These are phyloP conservation scores for Aquatica leii DNA, from an alignment of 2,888 invertebrate species.

Conservation along the genomic window DNA sequence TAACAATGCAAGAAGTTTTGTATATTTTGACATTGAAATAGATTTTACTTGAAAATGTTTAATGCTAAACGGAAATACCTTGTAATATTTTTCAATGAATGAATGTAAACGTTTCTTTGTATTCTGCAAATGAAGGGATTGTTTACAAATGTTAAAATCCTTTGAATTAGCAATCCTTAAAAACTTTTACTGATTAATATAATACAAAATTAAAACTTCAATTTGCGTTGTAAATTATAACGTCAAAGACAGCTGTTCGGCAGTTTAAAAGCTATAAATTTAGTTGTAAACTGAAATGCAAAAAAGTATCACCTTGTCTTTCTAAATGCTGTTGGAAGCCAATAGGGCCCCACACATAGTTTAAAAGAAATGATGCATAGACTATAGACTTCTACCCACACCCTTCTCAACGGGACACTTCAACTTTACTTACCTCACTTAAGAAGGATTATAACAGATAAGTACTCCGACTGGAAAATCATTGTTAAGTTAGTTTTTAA, in stretches of 20 bases:
- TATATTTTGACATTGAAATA: neutral
- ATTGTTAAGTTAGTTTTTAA: constrained; percentile 32
- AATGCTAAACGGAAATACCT: no score
- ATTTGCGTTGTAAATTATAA: no score
- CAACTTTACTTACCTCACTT: constrained; percentile 36
- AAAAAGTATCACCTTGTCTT: constrained; percentile 18
- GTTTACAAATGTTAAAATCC: no score
- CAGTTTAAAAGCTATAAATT: neutral
- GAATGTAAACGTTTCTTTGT: no score
- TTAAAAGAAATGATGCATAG: constrained; percentile 21
- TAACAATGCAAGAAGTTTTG: neutral
- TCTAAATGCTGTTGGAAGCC: constrained; percentile 19
- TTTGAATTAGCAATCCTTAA: no score
- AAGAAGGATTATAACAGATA: constrained; percentile 42
- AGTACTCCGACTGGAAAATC: constrained; percentile 36
- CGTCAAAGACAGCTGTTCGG: neutral
- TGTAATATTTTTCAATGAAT: no score
- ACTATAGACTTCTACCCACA: constrained; percentile 40
- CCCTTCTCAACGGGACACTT: constrained; percentile 37
- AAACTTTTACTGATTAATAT: no score
- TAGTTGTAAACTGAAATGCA: constrained; percentile 13
- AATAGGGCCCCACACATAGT: constrained; percentile 32
- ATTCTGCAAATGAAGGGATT: no score
- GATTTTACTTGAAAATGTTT: neutral
- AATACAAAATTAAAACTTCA: no score